Evolutionary conservation across 2,888 invertebrate genomes (phyloP).

Genomic region (Oligia fasciuncula): DNA sequence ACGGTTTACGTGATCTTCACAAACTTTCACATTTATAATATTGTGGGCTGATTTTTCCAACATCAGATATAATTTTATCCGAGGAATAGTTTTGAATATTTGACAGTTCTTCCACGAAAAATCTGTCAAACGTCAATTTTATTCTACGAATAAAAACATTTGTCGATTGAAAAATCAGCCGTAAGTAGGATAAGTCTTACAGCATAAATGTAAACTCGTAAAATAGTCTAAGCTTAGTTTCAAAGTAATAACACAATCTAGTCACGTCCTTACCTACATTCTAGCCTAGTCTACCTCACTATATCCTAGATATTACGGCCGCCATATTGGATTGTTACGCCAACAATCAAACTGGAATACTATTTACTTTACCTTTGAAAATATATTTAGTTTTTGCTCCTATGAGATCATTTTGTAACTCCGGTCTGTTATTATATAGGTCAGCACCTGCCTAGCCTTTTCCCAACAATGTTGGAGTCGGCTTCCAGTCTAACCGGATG

Average conservation of each 20-base stretch:
- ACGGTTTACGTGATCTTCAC: no score
- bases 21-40: no score
- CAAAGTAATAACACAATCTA: not conserved
- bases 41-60: no score
- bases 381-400: slow-evolving; percentile 2
- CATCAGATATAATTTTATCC: no score
- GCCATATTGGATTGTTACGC: slow-evolving; percentile 66
- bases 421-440: not conserved
- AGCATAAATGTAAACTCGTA: not conserved
- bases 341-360: slow-evolving; percentile 61
- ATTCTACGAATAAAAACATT: no score
- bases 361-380: slow-evolving; percentile 23
- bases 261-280: slow-evolving; percentile 53
- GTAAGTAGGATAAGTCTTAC: not conserved
- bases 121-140: no score
- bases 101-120: no score
- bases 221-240: not conserved
- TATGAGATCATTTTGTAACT: slow-evolving; percentile 6
- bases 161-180: no score
- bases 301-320: slow-evolving; percentile 54
- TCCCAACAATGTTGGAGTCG: not conserved
- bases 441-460: not conserved
- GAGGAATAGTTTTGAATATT: no score
- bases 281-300: slow-evolving; percentile 48
- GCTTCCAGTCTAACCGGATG: not conserved